These are phyloP conservation scores for Syngnathus acus DNA, from an alignment of 2,797 vertebrate genomes.

Conservation along the genomic window DNA sequence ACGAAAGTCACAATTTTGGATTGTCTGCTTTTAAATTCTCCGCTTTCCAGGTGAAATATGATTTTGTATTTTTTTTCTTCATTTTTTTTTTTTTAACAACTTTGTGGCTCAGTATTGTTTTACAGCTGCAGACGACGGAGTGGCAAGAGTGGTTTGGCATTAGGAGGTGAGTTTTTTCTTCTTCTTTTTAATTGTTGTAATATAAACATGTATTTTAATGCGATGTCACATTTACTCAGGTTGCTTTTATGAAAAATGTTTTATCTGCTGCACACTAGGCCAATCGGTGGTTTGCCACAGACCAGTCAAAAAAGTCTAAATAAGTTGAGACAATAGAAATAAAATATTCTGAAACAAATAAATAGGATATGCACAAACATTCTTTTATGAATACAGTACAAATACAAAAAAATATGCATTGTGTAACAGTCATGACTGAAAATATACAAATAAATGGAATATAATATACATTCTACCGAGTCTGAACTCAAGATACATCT, in stretches of 20 bases:
- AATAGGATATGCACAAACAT: conserved; percentile 21
- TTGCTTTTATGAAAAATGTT: conserved; percentile 31
- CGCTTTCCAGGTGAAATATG: background rate
- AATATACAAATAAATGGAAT: background rate
- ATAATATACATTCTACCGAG: background rate
- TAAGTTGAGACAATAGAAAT: conserved; percentile 33
- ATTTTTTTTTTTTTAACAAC: background rate
- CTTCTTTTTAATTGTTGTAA: background rate
- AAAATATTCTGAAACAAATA: conserved; percentile 60
- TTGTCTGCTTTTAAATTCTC: background rate
- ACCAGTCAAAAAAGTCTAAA: conserved; percentile 60
- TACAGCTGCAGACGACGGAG: background rate
- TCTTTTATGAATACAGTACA: conserved; percentile 33
- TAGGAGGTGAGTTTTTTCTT: background rate
- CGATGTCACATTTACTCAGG: conserved; percentile 24
- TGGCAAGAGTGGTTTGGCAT: background rate
- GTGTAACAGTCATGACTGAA: background rate
- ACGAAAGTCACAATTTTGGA: background rate
- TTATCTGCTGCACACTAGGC: conserved; percentile 63
- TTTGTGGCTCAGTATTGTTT: background rate
- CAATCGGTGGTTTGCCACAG: conserved; percentile 70
- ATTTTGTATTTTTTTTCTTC: background rate
- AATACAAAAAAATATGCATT: conserved; percentile 32
- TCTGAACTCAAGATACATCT: conserved; percentile 1
- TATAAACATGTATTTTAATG: background rate